Evolutionary conservation across 2,113 vertebrate species (phyloP).

Genomic region (Pollimyrus isidori): DNA sequence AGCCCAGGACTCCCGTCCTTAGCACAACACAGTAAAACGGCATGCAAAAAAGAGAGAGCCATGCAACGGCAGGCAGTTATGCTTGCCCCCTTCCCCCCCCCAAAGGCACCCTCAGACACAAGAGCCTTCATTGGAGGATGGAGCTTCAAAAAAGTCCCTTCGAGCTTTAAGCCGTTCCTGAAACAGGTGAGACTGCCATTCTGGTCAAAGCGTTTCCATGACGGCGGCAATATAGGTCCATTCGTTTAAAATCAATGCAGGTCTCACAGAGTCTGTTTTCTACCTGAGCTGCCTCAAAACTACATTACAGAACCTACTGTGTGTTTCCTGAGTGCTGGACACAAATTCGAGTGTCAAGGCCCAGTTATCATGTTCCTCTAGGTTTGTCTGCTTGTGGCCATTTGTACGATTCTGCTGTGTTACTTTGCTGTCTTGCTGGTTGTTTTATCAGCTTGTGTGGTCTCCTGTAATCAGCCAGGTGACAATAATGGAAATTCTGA

Average conservation of each 20-base stretch:
- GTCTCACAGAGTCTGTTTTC: too few relatives aligned
- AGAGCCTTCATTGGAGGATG: neutral
- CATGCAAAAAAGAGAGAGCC: neutral
- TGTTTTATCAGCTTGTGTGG: neutral
- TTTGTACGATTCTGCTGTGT: neutral
- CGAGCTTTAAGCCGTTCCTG: neutral
- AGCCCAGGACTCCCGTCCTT: neutral
- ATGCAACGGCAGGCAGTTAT: neutral
- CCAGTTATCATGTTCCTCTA: neutral
- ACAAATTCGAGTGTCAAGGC: neutral
- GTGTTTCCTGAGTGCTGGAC: neutral
- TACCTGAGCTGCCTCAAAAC: neutral
- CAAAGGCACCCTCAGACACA: neutral
- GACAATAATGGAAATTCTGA: neutral
- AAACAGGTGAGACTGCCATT: neutral
- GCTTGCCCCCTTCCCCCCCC: too few relatives aligned
- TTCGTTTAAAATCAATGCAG: too few relatives aligned
- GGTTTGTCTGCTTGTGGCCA: neutral
- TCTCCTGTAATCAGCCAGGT: neutral
- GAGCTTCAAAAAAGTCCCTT: neutral
- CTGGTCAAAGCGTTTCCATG: neutral
- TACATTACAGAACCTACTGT: neutral
- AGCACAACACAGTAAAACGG: neutral
- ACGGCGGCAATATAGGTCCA: too few relatives aligned
- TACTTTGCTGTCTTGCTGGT: neutral